These are phyloP conservation scores for Peromyscus californicus DNA, from an alignment of 2,113 vertebrate genomes.

Conservation along the genomic window DNA sequence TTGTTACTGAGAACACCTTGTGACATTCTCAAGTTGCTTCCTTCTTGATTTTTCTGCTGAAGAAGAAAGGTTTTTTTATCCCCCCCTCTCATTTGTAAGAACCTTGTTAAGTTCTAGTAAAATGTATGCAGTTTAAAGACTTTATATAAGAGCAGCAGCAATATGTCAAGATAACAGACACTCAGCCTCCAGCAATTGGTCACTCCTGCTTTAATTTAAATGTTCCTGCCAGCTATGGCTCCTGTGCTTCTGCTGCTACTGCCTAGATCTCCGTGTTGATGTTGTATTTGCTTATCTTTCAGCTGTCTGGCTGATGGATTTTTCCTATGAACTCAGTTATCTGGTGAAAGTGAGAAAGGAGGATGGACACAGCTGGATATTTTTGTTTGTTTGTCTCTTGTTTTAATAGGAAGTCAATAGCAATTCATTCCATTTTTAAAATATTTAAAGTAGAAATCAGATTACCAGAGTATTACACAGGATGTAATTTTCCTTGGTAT, in stretches of 20 bases:
- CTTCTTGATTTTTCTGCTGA: background rate
- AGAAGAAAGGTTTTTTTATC: background rate
- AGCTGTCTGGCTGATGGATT: background rate
- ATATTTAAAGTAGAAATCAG: background rate
- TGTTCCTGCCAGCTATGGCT: background rate
- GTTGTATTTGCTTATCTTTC: background rate
- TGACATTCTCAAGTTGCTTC: background rate
- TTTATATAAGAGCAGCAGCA: background rate
- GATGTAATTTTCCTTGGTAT: background rate
- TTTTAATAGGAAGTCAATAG: background rate
- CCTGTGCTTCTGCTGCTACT: background rate
- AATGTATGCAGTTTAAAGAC: background rate
- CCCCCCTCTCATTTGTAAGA: accelerated
- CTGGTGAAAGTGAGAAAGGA: background rate
- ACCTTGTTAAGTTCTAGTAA: background rate
- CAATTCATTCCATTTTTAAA: background rate
- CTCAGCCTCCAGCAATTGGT: background rate
- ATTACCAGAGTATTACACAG: background rate
- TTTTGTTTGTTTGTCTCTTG: background rate
- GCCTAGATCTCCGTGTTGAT: background rate
- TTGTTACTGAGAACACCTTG: background rate
- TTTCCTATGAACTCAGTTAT: background rate
- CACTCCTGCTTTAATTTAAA: background rate
- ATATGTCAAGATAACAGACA: background rate
- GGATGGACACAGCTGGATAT: background rate